Conservation (phyloP, 1,140 invertebrate species). For the Cyrtorhinus lividipennis region DNA sequence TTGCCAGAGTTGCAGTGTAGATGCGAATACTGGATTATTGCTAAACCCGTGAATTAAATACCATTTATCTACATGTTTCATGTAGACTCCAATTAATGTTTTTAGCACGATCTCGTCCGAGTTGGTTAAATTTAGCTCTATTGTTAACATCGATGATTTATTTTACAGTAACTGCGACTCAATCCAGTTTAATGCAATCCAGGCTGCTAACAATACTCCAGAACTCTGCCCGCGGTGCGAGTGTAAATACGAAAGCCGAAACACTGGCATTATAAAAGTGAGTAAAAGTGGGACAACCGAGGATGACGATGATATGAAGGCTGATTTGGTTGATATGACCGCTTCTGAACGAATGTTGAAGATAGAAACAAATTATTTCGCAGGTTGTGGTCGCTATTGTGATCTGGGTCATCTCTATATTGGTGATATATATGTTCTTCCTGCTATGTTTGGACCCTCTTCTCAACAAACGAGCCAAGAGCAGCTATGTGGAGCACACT, state of each 20-base stretch:
- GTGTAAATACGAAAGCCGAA: conserved; percentile 91
- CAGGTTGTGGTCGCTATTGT: conserved; percentile 97
- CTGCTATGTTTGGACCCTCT: conserved; percentile 91
- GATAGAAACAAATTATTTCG: conserved; percentile 25
- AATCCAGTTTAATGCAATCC: conserved; percentile 61
- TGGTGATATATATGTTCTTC: conserved; percentile 97
- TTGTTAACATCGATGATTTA: no score
- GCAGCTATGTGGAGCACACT: conserved; percentile 85
- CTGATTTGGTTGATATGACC: no score
- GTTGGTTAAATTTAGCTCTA: no score
- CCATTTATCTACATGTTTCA: no score
- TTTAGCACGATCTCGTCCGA: no score
- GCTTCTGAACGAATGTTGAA: no score
- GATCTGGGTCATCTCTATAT: conserved; percentile 88
- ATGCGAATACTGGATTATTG: no score
- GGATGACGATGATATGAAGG: no score
- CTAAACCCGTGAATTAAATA: no score
- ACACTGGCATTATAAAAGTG: conserved; percentile 90
- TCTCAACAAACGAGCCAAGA: conserved; percentile 74
- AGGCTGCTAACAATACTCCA: conserved; percentile 49
- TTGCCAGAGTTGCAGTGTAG: no score
- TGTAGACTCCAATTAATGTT: no score
- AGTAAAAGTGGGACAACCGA: no score
- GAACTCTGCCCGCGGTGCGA: conserved; percentile 87
- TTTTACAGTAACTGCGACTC: conserved; percentile 72